These are phyloP conservation scores for Antitype chi DNA, from an alignment of 2,888 invertebrate species.

Conservation along the genomic window DNA sequence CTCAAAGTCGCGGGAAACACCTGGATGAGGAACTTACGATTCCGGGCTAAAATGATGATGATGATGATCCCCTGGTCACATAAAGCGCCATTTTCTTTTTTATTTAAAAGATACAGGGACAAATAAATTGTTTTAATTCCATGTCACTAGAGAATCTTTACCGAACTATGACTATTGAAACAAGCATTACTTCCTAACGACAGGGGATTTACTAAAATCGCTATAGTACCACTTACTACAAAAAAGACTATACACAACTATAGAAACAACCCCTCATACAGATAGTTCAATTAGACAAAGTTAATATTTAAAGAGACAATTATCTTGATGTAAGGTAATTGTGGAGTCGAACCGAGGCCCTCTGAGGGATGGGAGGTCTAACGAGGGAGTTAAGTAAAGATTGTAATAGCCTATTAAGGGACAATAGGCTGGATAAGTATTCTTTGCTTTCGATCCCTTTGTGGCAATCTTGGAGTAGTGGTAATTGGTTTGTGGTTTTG, in stretches of 20 bases:
- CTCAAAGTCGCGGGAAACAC: too few relatives aligned
- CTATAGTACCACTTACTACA: neutral
- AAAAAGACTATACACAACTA: neutral
- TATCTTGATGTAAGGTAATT: constrained; percentile 56
- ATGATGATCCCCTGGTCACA: too few relatives aligned
- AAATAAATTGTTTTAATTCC: neutral
- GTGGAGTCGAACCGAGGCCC: constrained; percentile 28
- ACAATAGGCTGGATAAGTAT: constrained; percentile 36
- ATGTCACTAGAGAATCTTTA: neutral
- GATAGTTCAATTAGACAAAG: constrained; percentile 56
- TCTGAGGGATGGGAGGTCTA: constrained; percentile 20
- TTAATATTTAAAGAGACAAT: constrained; percentile 65
- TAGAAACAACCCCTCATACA: neutral
- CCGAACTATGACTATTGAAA: neutral
- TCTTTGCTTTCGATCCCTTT: constrained; percentile 19
- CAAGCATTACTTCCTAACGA: neutral
- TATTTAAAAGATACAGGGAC: too few relatives aligned
- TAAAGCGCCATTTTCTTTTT: too few relatives aligned
- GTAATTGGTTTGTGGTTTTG: constrained; percentile 15
- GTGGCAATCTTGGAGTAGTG: constrained; percentile 8
- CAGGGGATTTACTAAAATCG: neutral
- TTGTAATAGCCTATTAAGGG: constrained; percentile 49
- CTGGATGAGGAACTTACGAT: too few relatives aligned
- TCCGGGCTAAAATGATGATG: too few relatives aligned
- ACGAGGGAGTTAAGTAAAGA: constrained; percentile 42